Evolutionary conservation across 2,797 vertebrate genomes (phyloP), one percentile per base, ranked within the genome.

Genomic region (Gymnopithys bicolor): DNA sequence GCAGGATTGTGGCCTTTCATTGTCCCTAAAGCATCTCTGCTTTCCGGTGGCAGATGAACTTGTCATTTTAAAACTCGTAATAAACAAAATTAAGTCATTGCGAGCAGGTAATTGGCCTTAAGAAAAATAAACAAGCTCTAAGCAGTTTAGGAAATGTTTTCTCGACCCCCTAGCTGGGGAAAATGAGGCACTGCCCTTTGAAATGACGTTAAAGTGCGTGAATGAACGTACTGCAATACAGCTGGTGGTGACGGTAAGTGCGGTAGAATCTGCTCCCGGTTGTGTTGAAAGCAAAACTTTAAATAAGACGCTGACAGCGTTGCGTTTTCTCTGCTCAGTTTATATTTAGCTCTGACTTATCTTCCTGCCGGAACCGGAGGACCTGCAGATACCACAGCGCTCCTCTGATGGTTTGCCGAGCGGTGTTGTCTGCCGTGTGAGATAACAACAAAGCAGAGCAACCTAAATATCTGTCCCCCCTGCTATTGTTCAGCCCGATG

Each of bases 11-110:
- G 60, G 80, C 62, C 81, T 95, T 85, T 92, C 87, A 86, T 93
- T 94, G 92, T 93, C 45, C 63, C 84, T 66, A 39, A 89, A 95
- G 68, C 55, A 87, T 82, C 52, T 23, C 83, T 79, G 75, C 84
- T 87, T 96, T 95, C 93, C 30, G 59, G 92, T 94, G 94, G 94
- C 81, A 89, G 92, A 94, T 84, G 75, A 94, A 95, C 92, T 92
- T 95, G 95, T 93, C 80, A 90, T 95, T 90, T 92, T 67, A 90
- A 91, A 96, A 88, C 48, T 62, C 12, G 22, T 67, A 95, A 93
- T 89, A 95, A 84, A 82, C 79, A 89, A 93, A 80, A 78, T 86
- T 22, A 87, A 94, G 75, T 68, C 24, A 56, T 63, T 92, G 28
- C 1, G 1, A 70, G 39, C 60, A 94, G 88, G 87, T 95, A 89